Percentiles rank a stretch among this genome's conserved stretches.
Evolutionary conservation across 1,140 invertebrate genomes (phyloP).

Genomic region (Euglossa dilemma): DNA sequence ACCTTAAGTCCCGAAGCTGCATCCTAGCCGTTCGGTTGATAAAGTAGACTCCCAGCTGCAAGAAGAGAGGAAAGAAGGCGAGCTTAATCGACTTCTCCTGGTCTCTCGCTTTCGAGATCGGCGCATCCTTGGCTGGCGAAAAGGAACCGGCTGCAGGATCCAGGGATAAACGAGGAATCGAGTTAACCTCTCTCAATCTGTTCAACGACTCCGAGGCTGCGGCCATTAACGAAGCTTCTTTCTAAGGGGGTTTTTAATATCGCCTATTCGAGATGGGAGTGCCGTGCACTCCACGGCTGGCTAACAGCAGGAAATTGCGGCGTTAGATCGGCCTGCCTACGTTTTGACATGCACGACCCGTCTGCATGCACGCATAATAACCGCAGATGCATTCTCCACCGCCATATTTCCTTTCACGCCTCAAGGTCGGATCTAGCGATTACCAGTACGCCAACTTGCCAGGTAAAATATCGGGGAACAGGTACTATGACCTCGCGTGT

Average conservation of each 20-base stretch:
- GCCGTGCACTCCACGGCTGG: conserved; percentile 9
- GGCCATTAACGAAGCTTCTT: background rate
- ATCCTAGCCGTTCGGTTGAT: background rate
- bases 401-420: conserved; percentile 66
- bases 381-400: conserved; percentile 35
- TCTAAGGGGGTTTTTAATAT: conserved; percentile 19
- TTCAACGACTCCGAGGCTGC: background rate
- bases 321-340: conserved; percentile 29
- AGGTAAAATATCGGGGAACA: background rate
- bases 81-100: no score
- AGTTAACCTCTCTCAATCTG: background rate
- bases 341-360: conserved; percentile 29
- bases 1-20: background rate
- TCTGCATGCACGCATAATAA: conserved; percentile 31
- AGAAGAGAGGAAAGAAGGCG: background rate
- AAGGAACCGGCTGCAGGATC: background rate
- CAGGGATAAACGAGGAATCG: background rate
- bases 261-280: conserved; percentile 2
- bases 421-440: conserved; percentile 64
- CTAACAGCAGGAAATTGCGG: conserved; percentile 42
- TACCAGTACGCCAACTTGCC: conserved; percentile 57
- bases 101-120: no score
- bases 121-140: background rate
- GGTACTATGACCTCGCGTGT: background rate
- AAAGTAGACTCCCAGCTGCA: background rate